Evolutionary conservation across 2,797 vertebrate species (phyloP).

Genomic region (Vipera ursinii): DNA sequence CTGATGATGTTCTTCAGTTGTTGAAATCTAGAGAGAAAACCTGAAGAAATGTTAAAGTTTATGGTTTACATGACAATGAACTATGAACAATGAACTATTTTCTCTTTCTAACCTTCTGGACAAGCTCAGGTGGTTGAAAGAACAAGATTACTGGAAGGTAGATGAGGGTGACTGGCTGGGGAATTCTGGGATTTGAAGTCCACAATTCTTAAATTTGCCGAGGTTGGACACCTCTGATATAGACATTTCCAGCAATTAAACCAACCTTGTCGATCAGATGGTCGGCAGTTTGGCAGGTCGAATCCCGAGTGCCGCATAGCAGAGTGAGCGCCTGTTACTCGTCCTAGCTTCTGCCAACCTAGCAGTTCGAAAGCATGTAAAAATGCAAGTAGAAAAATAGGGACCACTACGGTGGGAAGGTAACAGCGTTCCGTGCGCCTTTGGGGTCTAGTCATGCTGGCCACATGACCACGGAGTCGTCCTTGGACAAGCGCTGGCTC

Average conservation of each 20-base stretch:
- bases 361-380: too few species aligned
- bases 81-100: conserved; percentile 43
- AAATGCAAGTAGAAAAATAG: too few species aligned
- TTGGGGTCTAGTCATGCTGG: too few species aligned
- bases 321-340: too few species aligned
- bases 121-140: conserved; percentile 27
- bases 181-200: neutral
- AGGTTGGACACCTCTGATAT: neutral
- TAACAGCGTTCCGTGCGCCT: too few species aligned
- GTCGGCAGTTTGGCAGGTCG: too few species aligned
- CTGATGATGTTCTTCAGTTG: neutral
- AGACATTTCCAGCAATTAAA: neutral
- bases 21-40: conserved; percentile 7
- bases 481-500: too few species aligned
- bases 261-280: neutral
- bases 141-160: conserved; percentile 5
- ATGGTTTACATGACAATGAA: neutral
- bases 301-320: too few species aligned
- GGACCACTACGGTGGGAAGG: too few species aligned
- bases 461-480: too few species aligned
- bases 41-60: conserved; percentile 45
- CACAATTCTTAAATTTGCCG: neutral
- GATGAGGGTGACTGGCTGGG: neutral
- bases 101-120: conserved; percentile 8
- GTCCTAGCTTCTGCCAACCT: too few species aligned